Evolutionary conservation across 2,888 invertebrate species (phyloP), one percentile per base, ranked within the genome.

Genomic region (Tenodera sinensis): DNA sequence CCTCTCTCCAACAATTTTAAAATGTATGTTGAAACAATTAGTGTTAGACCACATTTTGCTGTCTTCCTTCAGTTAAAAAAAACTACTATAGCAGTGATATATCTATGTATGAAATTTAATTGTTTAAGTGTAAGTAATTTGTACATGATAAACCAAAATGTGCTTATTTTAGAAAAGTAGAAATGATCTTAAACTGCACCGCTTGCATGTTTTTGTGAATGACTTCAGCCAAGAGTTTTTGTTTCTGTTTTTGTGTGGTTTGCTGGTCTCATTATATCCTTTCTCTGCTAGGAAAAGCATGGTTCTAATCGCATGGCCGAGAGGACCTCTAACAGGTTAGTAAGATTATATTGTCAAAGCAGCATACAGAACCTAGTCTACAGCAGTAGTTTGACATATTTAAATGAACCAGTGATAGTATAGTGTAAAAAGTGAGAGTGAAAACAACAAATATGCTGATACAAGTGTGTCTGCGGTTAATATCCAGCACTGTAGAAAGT

Each of bases 251-350:
- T 42, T 47, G 86, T n/a, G 27, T 71, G 47, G n/a, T 28, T 86
- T 30, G n/a, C 86, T 54, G 86, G 27, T 88, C 85, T 85, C 85
- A 82, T 54, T 85, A 47, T 85, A 34, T 88, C 88, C 88, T 88
- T 34, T 88, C 84, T 90, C 88, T 91, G 90, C 88, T 91, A 91
- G 91, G 91, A 91, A 84, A 91, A 91, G 91, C 91, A 91, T 91
- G 91, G 90, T 88, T 90, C 90, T 89, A 90, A 90, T 89, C 90
- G 91, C 90, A 90, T 91, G 91, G 89, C 88, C 83, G 91, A 91
- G 81, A 90, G 91, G 89, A 88, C 88, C 81, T 82, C 89, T 47
- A 86, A 85, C 88, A 91, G 91, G 91, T 91, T 89, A 91, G 91
- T 91, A 90, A 83, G 84, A 90, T 28, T 88, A 84, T 89, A 87